Conservation (phyloP, 2,113 vertebrate genomes). For the Ammodytes marinus region DNA sequence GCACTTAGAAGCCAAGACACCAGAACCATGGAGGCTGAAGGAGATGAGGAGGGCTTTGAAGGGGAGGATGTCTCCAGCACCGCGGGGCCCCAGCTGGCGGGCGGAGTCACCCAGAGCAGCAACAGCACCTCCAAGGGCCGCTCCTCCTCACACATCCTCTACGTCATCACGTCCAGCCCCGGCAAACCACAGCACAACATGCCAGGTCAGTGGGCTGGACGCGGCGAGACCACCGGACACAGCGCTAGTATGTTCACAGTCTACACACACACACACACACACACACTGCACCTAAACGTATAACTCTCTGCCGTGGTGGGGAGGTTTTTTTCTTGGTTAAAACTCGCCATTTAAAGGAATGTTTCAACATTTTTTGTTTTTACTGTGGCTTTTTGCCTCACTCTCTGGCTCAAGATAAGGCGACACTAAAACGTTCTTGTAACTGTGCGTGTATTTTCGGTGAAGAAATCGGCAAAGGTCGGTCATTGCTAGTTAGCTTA, state of each 20-base stretch:
- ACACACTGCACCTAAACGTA: constrained; percentile 11
- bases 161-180: constrained; percentile 96
- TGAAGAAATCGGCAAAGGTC: too few species aligned
- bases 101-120: constrained; percentile 86
- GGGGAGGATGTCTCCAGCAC: constrained; percentile 83
- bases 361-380: too few species aligned
- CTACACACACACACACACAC: constrained; percentile 36
- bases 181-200: constrained; percentile 89
- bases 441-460: too few species aligned
- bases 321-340: constrained; percentile 3
- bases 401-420: too few species aligned
- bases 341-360: not conserved
- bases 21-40: constrained; percentile 65
- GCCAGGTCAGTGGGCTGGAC: constrained; percentile 91
- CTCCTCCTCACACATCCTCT: constrained; percentile 90
- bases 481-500: too few species aligned
- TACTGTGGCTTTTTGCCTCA: too few species aligned
- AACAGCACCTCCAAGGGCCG: constrained; percentile 88
- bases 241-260: constrained; percentile 80
- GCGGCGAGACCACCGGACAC: constrained; percentile 77
- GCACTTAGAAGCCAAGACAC: constrained; percentile 84
- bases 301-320: constrained; percentile 11
- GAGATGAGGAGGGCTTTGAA: constrained; percentile 75
- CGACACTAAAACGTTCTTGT: too few species aligned
- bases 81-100: constrained; percentile 74